Conservation (phyloP, 2,113 vertebrate genomes). For the Columba livia region DNA sequence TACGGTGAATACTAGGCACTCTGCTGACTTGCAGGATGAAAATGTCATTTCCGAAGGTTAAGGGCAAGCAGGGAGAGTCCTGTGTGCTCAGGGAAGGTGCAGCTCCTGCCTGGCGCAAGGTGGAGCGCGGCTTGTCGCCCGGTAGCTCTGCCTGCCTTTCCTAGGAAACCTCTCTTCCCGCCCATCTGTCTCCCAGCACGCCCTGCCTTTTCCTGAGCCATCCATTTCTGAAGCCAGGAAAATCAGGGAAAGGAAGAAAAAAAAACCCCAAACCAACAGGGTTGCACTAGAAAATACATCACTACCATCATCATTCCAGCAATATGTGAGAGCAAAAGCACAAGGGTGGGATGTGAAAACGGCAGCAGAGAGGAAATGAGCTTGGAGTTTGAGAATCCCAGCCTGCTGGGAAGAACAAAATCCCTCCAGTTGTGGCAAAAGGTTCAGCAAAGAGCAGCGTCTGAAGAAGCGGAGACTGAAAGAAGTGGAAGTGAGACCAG, state of each 20-base stretch:
- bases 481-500: background rate
- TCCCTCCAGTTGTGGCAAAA: background rate
- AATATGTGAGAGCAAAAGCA: background rate
- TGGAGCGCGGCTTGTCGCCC: background rate
- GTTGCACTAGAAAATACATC: background rate
- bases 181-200: background rate
- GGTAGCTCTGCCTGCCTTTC: background rate
- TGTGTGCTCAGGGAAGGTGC: background rate
- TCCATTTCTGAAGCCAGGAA: conserved; percentile 13
- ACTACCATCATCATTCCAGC: background rate
- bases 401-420: background rate
- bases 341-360: background rate
- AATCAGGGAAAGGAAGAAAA: background rate
- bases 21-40: background rate
- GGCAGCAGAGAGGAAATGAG: background rate
- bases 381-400: background rate
- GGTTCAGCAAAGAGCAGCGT: background rate
- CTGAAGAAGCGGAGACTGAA: background rate
- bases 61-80: background rate
- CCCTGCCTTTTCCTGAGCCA: conserved; percentile 7
- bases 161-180: background rate
- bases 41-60: background rate
- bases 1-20: background rate
- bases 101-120: background rate
- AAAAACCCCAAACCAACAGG: background rate